Evolutionary conservation across 2,797 vertebrate species (phyloP), one percentile per base, ranked within the genome.

Genomic region (Falco cherrug): DNA sequence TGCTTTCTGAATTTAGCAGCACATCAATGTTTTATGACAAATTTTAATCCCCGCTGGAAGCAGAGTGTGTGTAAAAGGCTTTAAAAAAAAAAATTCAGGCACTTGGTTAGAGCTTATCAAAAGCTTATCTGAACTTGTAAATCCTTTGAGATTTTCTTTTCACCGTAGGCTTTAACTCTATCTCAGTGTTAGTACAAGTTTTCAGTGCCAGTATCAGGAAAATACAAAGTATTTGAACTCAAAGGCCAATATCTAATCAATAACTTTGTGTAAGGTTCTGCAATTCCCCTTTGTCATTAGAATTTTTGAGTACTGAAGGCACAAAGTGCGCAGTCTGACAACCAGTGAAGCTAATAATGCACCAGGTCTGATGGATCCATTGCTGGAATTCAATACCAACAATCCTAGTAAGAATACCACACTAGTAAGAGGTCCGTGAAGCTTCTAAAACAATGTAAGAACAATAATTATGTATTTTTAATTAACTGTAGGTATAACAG

Each of bases 71-170:
- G 80, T 77, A 94, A 95, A 96, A 91, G 75, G 31, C 33, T 92
- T 68, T 11, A 13, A 84, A 22, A 47, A 28, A 43, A 35, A 79
- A 37, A 33, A 78, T 43, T 39, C 69, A 89, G 84, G 45, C 79
- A 91, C 79, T 93, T 84, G 67, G 80, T 87, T 73, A 89, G 87
- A 95, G 67, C 79, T 90, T 92, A 91, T 94, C 77, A 92, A 94
- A 96, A 95, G 87, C 91, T 95, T 89, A 96, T 94, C 96, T 95
- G 83, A 96, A 91, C 88, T 87, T 95, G 83, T 59, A 95, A 94
- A 94, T 95, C 83, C 88, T 84, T 60, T 47, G 94, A 90, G 93
- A 87, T 79, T 35, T 87, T 63, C 26, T 67, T 93, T 93, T 84
- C 71, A 73, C 33, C 63, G 67, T 9, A 45, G 28, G 67, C 60